These are phyloP conservation scores for Pipa parva DNA, from an alignment of 2,113 vertebrate species.

Conservation along the genomic window DNA sequence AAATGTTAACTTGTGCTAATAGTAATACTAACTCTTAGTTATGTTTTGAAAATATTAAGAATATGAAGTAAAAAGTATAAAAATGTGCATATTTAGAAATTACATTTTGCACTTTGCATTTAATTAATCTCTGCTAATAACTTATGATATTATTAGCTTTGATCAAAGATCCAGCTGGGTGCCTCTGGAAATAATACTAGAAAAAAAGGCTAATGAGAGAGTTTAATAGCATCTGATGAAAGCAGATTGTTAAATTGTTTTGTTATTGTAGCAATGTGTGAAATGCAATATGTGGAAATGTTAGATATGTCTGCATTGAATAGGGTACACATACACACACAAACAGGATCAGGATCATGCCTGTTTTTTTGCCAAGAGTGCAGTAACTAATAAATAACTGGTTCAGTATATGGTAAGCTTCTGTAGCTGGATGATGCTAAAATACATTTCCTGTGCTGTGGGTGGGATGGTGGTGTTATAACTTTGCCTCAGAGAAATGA, in stretches of 20 bases:
- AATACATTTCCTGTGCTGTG: no score
- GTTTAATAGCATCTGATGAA: constrained; percentile 36
- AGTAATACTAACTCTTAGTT: not conserved
- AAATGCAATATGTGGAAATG: not conserved
- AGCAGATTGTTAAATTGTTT: constrained; percentile 24
- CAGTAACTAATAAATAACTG: not conserved
- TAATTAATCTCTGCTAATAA: constrained; percentile 6
- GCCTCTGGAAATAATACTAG: constrained; percentile 5
- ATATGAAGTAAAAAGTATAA: constrained; percentile 20
- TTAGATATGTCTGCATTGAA: not conserved
- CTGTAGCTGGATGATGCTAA: no score
- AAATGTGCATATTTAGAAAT: constrained; percentile 1
- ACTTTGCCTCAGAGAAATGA: no score
- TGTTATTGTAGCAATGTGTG: not conserved
- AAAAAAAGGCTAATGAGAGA: constrained; percentile 1
- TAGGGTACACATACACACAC: no score
- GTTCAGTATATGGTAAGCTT: not conserved
- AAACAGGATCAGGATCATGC: no score
- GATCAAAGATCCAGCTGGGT: constrained; percentile 1
- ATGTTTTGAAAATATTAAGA: constrained; percentile 16
- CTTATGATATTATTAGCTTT: constrained; percentile 17
- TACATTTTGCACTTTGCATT: constrained; percentile 12
- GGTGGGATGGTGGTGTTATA: no score
- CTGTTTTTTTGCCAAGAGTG: not conserved
- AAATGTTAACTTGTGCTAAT: not conserved